phyloP scores from a whole-genome alignment of 1,140 invertebrate species.

The Ostrea edulis region DNA sequence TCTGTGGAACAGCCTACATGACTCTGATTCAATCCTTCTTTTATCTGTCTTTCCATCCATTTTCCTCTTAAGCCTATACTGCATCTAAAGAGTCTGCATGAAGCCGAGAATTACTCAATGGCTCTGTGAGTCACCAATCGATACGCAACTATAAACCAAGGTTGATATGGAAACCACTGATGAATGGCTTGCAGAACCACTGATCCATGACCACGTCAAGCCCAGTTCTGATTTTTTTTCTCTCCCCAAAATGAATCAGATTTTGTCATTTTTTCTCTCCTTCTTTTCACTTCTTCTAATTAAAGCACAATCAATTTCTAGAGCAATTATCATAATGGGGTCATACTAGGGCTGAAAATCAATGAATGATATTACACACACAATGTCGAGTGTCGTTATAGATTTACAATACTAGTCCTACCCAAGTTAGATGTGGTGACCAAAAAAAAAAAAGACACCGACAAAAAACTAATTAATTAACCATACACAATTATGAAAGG shows the following conservation, averaged over 20 bases:
- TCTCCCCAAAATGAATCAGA: constrained; percentile 1
- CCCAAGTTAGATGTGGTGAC: background rate
- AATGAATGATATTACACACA: constrained; percentile 23
- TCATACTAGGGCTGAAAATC: constrained; percentile 12
- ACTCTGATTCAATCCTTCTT: background rate
- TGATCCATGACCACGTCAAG: background rate
- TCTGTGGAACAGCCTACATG: no score
- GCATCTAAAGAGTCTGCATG: constrained; percentile 7
- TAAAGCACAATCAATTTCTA: constrained; percentile 31
- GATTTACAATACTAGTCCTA: background rate
- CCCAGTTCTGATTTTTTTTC: background rate
- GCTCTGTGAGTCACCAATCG: constrained; percentile 26
- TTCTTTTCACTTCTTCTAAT: background rate
- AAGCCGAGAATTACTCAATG: constrained; percentile 11
- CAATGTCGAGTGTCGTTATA: background rate
- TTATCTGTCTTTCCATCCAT: background rate
- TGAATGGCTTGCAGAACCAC: background rate
- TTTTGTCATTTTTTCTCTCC: background rate
- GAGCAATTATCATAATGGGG: constrained; percentile 27
- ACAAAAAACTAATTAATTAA: no score
- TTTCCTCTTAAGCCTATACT: background rate
- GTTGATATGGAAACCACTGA: constrained; percentile 23
- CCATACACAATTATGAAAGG: background rate
- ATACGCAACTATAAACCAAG: background rate
- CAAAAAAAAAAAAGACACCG: background rate